Evolutionary conservation across 2,888 invertebrate species (phyloP).

Genomic region (Ecliptopera silaceata): DNA sequence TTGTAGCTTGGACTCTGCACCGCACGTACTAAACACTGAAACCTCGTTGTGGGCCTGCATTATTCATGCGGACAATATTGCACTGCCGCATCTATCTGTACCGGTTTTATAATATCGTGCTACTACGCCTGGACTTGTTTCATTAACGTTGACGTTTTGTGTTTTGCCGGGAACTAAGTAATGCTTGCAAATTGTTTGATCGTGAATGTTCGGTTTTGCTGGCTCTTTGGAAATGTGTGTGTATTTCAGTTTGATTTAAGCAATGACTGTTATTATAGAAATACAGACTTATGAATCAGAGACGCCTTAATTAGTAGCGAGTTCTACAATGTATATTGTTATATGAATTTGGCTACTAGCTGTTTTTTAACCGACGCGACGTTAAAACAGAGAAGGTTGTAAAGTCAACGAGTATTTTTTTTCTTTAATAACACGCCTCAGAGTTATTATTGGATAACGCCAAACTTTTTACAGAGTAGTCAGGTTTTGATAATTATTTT

Average conservation of each 20-base stretch:
- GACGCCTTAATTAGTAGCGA: too few species aligned
- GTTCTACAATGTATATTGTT: too few species aligned
- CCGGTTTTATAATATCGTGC: slow-evolving; percentile 49
- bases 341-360: too few species aligned
- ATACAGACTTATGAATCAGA: too few species aligned
- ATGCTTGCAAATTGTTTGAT: slow-evolving; percentile 43
- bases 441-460: too few species aligned
- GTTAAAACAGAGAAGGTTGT: too few species aligned
- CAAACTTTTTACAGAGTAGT: too few species aligned
- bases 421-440: too few species aligned
- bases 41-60: slow-evolving; percentile 69
- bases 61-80: slow-evolving; percentile 81
- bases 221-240: slow-evolving; percentile 17
- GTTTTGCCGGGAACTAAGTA: slow-evolving; percentile 45
- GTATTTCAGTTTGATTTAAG: background rate
- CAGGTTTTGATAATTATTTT: too few species aligned
- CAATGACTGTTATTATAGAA: too few species aligned
- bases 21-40: background rate
- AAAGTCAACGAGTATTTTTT: too few species aligned
- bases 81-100: slow-evolving; percentile 61
- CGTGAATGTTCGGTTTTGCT: slow-evolving; percentile 23
- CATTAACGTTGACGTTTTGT: slow-evolving; percentile 50
- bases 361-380: too few species aligned
- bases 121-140: slow-evolving; percentile 48
- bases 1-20: slow-evolving; percentile 2